Base-by-base conservation (phyloP, 1,140 invertebrate genomes). In the Temnothorax curvispinosus region DNA sequence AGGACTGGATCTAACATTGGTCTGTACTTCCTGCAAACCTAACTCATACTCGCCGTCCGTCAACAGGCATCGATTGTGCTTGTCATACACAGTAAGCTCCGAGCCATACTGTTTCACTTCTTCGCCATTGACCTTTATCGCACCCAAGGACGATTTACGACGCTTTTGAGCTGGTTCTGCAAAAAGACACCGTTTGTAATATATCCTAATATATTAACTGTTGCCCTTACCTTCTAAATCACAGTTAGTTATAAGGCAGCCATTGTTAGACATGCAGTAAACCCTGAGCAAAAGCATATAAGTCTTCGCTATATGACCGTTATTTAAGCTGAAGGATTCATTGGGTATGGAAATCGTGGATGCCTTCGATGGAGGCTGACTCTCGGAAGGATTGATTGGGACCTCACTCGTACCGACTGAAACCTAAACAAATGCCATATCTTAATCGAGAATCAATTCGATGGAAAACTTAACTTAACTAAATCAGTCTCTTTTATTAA, bases 1-100 rank as follows among this genome's bases (percentile, higher is more conserved):
- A 54, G 96, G 96, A 90, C 96, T 97, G 89, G 94, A 96, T 90
- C 96, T 96, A 56, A 95, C 94, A 75, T 94, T 95, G 9, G 96
- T 96, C 58, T 96, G 96, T 6, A 97, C 96, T 92, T 98, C 97
- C 90, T 98, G 97, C 80, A 99, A 93, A 69, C 97, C 97, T 60
- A 99, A 95, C 93, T 99, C 98, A 95, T 99, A 99, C 93, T 99
- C 98, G 1, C 98, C 98, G 91, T 98, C 98, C 0, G 97, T 97
- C 6, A 99, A 95, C 41, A 98, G 96, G 93, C 98, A 99, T 8
- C 97, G 96, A 93, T 97, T 98, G 88, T 98, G 97, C 94, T 98
- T 98, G 93, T 99, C 98, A 93, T 98, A 99, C 27, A 99, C 97
- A 62, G 98, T 97, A 21, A 99, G 95, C 94, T 99, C 98, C 64